phyloP scores from a whole-genome alignment of 2,888 invertebrate species.

The Apantesis nais region DNA sequence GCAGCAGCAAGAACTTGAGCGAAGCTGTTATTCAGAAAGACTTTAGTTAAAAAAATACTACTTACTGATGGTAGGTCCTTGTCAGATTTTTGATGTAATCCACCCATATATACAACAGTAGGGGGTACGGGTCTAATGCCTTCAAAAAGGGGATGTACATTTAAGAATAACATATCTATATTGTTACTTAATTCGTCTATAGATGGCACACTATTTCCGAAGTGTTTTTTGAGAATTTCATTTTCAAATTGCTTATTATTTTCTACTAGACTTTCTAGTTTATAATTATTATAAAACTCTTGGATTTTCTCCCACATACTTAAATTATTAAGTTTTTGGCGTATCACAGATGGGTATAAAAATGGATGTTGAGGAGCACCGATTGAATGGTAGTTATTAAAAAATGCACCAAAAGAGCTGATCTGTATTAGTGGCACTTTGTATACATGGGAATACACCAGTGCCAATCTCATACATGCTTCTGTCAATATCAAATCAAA shows the following conservation, averaged over 20 bases:
- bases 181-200: constrained; percentile 42
- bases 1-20: too few relatives aligned
- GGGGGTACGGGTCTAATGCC: constrained; percentile 51
- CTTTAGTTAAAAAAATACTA: neutral
- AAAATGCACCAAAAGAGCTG: constrained; percentile 53
- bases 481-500: constrained; percentile 59
- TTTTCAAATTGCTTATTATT: constrained; percentile 21
- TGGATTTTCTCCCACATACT: constrained; percentile 52
- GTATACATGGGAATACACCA: constrained; percentile 53
- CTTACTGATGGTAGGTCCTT: constrained; percentile 22
- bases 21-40: too few relatives aligned
- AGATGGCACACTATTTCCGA: constrained; percentile 39
- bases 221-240: constrained; percentile 27
- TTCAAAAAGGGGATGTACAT: constrained; percentile 53
- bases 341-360: constrained; percentile 45
- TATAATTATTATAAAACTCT: constrained; percentile 33
- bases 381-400: constrained; percentile 38
- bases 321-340: constrained; percentile 45
- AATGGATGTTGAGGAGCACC: constrained; percentile 54
- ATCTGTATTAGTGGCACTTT: constrained; percentile 63
- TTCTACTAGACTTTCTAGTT: constrained; percentile 5
- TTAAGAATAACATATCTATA: constrained; percentile 49
- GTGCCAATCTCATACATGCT: constrained; percentile 43
- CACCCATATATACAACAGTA: constrained; percentile 42
- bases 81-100: constrained; percentile 35